Base-by-base conservation (phyloP, 2,113 vertebrate genomes). In the Scalopus aquaticus region DNA sequence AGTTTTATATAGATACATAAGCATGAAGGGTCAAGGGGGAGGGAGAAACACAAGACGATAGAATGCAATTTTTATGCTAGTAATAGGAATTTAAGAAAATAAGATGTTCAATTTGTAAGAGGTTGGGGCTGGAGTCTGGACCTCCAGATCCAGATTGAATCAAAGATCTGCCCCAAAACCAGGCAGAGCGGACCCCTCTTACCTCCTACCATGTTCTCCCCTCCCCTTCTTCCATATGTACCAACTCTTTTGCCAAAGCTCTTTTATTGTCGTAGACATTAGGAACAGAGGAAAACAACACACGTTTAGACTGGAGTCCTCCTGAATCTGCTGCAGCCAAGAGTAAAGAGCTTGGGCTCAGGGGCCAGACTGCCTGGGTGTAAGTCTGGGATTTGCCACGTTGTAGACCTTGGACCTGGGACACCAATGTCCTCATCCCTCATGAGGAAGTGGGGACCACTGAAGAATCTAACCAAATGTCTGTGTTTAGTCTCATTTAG, bases 1-100 rank as follows among this genome's bases (percentile, higher is more conserved):
- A 77, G 54, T 90, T 97, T 96, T 96, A 70, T 95, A 96, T 85
- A 95, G 90, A 96, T 80, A 79, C 90, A 95, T 86, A 95, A 94
- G 92, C 73, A 91, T 35, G 73, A 93, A 51, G 24, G 81, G 95
- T 96, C 88, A 92, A 93, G 84, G 80, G 19, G 42, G 65, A 91
- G 64, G 72, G 26, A 86, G 90, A 95, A 92, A 91, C 22, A 65
- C 82, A 91, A 92, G 96, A 62, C 54, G 51, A 49, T 0, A 0
- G 56, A 70, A 65, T 67, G 87, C 62, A 69, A 37, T 89, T 69
- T 87, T 79, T 83, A 65, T 94, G 70, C 54, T n/a, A 76, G 78
- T 26, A 16, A 62, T 3, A 82, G 51, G 49, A 65, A 74, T 72
- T 58, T 83, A 82, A 88, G 91, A 44, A 81, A 78, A 84, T 19